A percentile compares a stretch with the other conserved stretches of the same genome.
Conservation (phyloP, 2,797 vertebrate species). For the Mycteria americana region DNA sequence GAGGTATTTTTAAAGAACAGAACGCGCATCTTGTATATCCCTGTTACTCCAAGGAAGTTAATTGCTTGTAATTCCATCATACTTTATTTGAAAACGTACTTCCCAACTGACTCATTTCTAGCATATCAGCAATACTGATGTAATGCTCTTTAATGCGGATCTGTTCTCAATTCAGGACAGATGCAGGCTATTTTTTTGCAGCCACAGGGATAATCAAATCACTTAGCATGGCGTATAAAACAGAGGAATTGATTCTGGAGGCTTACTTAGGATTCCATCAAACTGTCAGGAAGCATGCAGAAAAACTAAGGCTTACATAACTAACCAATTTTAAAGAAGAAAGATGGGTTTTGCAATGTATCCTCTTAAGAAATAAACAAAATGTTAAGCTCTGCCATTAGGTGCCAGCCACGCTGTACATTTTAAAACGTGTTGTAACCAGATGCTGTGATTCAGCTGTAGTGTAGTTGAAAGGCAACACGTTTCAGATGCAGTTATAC, state of each 20-base stretch:
- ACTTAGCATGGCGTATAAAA: slow-evolving; percentile 45
- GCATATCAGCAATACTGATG: slow-evolving; percentile 50
- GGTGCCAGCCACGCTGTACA: not conserved
- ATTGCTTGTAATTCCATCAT: not conserved
- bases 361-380: not conserved
- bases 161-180: slow-evolving; percentile 74
- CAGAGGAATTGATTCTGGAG: slow-evolving; percentile 46
- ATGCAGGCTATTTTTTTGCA: slow-evolving; percentile 52
- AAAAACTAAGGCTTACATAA: slow-evolving; percentile 15
- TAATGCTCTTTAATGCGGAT: slow-evolving; percentile 57
- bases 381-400: not conserved
- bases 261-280: slow-evolving; percentile 54
- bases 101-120: slow-evolving; percentile 59
- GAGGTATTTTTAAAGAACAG: not conserved
- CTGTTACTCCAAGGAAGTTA: slow-evolving; percentile 35
- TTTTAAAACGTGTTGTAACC: not conserved
- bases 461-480: not conserved
- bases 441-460: not conserved
- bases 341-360: not conserved
- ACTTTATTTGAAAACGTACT: slow-evolving; percentile 53
- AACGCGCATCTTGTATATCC: not conserved
- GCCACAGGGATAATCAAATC: slow-evolving; percentile 66
- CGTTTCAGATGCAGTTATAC: not conserved
- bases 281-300: slow-evolving; percentile 5
- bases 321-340: not conserved